Percentiles rank a stretch among this genome's conserved stretches.
These are phyloP conservation scores for Sphaerophoria taeniata DNA, from an alignment of 2,888 invertebrate species.

Conservation along the genomic window DNA sequence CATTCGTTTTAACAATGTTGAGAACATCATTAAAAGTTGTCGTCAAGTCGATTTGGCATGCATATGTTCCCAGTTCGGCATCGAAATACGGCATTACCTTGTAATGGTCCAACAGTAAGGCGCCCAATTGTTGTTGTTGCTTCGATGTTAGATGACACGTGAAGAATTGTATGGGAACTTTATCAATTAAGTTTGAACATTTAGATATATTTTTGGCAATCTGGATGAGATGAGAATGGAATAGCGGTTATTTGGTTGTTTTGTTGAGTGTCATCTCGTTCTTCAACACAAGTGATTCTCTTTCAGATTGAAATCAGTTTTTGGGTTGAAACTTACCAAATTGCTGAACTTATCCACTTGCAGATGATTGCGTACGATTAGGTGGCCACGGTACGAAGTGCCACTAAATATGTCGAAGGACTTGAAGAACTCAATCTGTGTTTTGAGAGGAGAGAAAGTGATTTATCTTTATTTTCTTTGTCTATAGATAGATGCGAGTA, in stretches of 20 bases:
- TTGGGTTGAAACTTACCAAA: conserved; percentile 79
- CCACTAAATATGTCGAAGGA: conserved; percentile 82
- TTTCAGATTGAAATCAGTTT: conserved; percentile 56
- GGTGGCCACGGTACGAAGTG: conserved; percentile 79
- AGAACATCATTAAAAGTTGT: conserved; percentile 80
- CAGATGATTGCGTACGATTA: conserved; percentile 82
- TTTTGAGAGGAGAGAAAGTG: conserved; percentile 23
- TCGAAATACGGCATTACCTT: conserved; percentile 80
- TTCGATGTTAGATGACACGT: conserved; percentile 80
- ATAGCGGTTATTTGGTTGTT: not conserved
- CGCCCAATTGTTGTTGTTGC: conserved; percentile 77
- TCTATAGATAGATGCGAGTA: not conserved
- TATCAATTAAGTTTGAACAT: conserved; percentile 79
- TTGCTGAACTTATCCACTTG: conserved; percentile 82
- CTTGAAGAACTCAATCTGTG: conserved; percentile 82
- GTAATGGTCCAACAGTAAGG: conserved; percentile 79
- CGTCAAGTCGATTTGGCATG: conserved; percentile 80
- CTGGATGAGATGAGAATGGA: conserved; percentile 73
- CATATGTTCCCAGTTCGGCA: conserved; percentile 79
- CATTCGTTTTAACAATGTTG: conserved; percentile 79
- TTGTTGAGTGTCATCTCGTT: conserved; percentile 28
- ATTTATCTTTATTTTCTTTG: conserved; percentile 44
- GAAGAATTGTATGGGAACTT: conserved; percentile 79
- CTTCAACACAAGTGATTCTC: not conserved
- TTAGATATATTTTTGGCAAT: conserved; percentile 81